Percentiles rank a stretch among this genome's conserved stretches.
phyloP scores from a whole-genome alignment of 2,797 vertebrate genomes.

The Lindbergichthys nudifrons region DNA sequence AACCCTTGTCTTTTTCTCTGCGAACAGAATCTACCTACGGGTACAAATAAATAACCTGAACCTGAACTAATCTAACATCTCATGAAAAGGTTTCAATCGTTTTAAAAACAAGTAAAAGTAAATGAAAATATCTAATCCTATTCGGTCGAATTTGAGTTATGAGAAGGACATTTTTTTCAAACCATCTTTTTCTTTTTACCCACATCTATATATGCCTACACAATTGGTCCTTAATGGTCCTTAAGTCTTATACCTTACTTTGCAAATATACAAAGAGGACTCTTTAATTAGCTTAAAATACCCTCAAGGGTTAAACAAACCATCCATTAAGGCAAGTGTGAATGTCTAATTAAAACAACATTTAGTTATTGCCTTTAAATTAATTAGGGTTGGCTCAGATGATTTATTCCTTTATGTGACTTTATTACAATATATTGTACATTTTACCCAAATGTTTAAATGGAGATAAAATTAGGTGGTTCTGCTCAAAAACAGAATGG shows the following conservation, averaged over 20 bases:
- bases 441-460: background rate
- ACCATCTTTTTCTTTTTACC: background rate
- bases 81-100: background rate
- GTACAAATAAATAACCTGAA: too few species aligned
- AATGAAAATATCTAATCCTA: background rate
- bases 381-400: background rate
- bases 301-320: background rate
- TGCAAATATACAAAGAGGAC: background rate
- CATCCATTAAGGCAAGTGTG: too few species aligned
- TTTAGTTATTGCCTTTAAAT: background rate
- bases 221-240: background rate
- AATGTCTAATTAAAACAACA: background rate
- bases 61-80: background rate
- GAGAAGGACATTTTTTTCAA: too few species aligned
- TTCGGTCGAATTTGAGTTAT: background rate
- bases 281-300: background rate
- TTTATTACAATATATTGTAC: background rate
- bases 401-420: background rate
- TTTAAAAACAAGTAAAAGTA: background rate
- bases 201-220: background rate
- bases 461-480: background rate
- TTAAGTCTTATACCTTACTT: background rate
- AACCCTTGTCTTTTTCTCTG: too few species aligned
- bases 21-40: too few species aligned
- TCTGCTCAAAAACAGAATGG: background rate